A percentile compares a stretch with the other conserved stretches of the same genome.
phyloP scores from a whole-genome alignment of 1,140 invertebrate genomes.

The Colletes latitarsis region DNA sequence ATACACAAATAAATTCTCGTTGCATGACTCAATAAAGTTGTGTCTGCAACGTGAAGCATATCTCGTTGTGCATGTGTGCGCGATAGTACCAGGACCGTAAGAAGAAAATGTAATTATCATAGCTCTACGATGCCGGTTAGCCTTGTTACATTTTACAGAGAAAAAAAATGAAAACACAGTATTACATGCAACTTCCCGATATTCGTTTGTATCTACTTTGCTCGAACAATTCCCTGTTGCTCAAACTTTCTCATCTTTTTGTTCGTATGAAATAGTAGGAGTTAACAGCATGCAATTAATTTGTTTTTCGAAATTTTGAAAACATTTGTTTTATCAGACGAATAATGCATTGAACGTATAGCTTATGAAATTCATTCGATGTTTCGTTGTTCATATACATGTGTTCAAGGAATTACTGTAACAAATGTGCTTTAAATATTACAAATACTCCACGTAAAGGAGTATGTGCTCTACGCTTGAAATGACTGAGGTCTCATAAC shows the following conservation, averaged over 20 bases:
- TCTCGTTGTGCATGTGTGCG: slow-evolving; percentile 5
- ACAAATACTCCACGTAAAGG: not conserved
- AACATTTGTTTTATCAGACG: not conserved
- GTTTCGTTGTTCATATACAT: not conserved
- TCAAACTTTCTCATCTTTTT: no score
- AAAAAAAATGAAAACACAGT: not conserved
- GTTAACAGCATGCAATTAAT: not conserved
- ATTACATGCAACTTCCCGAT: not conserved
- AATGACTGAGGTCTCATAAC: not conserved
- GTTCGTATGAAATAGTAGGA: no score
- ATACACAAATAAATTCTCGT: slow-evolving; percentile 34
- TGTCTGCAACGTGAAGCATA: not conserved
- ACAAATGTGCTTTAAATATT: not conserved
- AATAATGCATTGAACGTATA: no score
- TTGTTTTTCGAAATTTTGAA: not conserved
- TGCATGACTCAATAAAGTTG: slow-evolving; percentile 48
- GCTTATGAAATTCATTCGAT: not conserved
- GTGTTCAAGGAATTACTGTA: not conserved
- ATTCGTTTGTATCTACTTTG: no score
- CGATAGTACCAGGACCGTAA: slow-evolving; percentile 57
- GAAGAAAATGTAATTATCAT: slow-evolving; percentile 31
- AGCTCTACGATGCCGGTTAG: not conserved
- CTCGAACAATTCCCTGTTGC: no score
- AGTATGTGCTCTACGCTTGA: not conserved
- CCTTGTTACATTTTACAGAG: no score